Evolutionary conservation across 2,113 vertebrate species (phyloP).

Genomic region (Hassar affinis): DNA sequence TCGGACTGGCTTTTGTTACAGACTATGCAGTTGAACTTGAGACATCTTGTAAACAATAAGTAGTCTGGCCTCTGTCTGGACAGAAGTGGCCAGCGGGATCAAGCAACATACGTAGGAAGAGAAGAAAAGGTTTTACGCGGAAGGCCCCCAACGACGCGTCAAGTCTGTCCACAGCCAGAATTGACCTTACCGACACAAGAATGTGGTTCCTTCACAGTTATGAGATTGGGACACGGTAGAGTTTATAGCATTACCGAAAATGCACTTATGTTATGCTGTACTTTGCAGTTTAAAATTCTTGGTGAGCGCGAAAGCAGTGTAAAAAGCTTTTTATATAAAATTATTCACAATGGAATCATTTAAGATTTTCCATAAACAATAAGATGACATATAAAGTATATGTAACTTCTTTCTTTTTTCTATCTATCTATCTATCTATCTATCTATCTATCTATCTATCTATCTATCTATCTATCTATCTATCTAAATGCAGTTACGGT

Average conservation of each 20-base stretch:
- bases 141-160: constrained; percentile 47
- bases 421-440: too few species aligned
- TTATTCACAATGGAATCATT: neutral
- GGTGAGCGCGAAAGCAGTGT: neutral
- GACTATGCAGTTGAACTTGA: constrained; percentile 82
- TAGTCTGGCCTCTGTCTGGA: constrained; percentile 77
- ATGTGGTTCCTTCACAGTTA: constrained; percentile 15
- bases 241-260: neutral
- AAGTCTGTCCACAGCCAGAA: constrained; percentile 12
- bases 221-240: neutral
- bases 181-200: constrained; percentile 2
- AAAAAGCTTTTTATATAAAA: neutral
- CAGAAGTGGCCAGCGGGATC: constrained; percentile 53
- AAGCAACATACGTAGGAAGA: constrained; percentile 36
- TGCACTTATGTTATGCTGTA: neutral
- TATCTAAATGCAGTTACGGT: neutral
- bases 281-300: neutral
- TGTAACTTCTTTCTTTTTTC: too few species aligned
- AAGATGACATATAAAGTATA: neutral
- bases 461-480: too few species aligned
- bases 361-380: neutral
- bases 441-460: too few species aligned
- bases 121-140: constrained; percentile 43
- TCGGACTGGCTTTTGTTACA: constrained; percentile 61
- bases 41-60: constrained; percentile 77